These are phyloP conservation scores for Sycobia sp. DNA, from an alignment of 1,140 invertebrate genomes.

Conservation along the genomic window DNA sequence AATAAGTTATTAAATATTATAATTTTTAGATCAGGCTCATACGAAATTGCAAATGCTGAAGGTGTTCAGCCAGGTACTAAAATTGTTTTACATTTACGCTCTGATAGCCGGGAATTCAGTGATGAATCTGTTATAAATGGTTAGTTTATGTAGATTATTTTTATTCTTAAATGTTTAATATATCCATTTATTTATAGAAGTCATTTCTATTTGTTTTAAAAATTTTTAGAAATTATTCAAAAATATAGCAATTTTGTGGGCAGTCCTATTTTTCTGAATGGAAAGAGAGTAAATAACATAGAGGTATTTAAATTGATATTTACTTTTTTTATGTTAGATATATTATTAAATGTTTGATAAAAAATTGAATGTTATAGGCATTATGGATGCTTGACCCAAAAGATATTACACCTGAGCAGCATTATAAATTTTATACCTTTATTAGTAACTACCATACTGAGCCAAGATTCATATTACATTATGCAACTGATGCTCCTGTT, in stretches of 20 bases:
- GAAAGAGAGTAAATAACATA: slow-evolving; percentile 81
- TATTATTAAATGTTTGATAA: slow-evolving; percentile 15
- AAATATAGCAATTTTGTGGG: slow-evolving; percentile 98
- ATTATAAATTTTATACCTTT: slow-evolving; percentile 90
- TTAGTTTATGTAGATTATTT: slow-evolving; percentile 43
- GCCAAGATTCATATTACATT: slow-evolving; percentile 84
- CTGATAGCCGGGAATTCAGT: slow-evolving; percentile 85
- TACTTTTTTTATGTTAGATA: neutral
- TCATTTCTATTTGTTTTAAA: slow-evolving; percentile 27
- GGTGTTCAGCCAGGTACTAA: slow-evolving; percentile 88
- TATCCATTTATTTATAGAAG: no score
- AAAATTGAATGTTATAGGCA: slow-evolving; percentile 67
- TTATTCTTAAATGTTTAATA: slow-evolving; percentile 3
- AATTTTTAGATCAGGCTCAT: slow-evolving; percentile 76
- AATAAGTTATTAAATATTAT: neutral
- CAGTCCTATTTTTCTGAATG: slow-evolving; percentile 90
- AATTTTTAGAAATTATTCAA: slow-evolving; percentile 78
- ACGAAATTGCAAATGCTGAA: slow-evolving; percentile 86
- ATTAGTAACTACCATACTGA: slow-evolving; percentile 83
- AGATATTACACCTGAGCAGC: slow-evolving; percentile 82
- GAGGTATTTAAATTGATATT: slow-evolving; percentile 64
- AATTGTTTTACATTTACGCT: slow-evolving; percentile 89
- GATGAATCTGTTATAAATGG: slow-evolving; percentile 84
- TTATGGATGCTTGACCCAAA: slow-evolving; percentile 93
- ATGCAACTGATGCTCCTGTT: slow-evolving; percentile 86